Base-by-base conservation (phyloP, 2,113 vertebrate genomes). In the Takifugu flavidus region DNA sequence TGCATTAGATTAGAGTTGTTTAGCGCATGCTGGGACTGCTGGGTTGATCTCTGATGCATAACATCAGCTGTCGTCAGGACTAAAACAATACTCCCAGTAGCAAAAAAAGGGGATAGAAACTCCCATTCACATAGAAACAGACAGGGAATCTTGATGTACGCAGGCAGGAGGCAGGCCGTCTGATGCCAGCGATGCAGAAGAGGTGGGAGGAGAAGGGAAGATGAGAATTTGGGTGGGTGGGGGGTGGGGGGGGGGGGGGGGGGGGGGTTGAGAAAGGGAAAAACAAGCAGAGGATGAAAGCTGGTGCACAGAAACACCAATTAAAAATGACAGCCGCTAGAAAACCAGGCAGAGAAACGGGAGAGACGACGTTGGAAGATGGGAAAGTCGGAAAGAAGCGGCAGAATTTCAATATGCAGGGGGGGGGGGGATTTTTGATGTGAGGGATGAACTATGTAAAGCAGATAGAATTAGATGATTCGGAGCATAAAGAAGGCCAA, bases 291-390 rank as follows among this genome's bases (percentile, higher is more conserved):
- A 62, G 65, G 83, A 83, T 85, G 81, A 87, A 84, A 83, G 75
- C 72, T 83, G 62, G 77, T 55, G 26, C 64, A 59, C 61, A 74
- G 83, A 69, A 83, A 82, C 63, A 79, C 83, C 77, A 87, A 86
- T 87, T 85, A 85, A 79, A 68, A 85, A 83, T 56, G 70, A 84
- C 83, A 84, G 83, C 81, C 66, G 64, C 76, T 54, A 49, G 65
- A 82, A 75, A 72, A 79, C 49, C 75, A 82, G 80, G 82, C 69
- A 52, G 69, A 59, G 71, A 64, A 54, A 71, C 45, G 47, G 46
- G 56, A 78, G 56, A 63, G 60, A 63, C 53, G 50, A 20, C 20
- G 51, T 49, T 68, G 64, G 53, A 63, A 75, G 56, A 67, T 45
- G 65, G 45, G 44, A 70, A 62, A 70, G 34, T 55, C 57, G 50